These are phyloP conservation scores for Halictus ligatus DNA, from an alignment of 2,888 invertebrate species.

Conservation along the genomic window DNA sequence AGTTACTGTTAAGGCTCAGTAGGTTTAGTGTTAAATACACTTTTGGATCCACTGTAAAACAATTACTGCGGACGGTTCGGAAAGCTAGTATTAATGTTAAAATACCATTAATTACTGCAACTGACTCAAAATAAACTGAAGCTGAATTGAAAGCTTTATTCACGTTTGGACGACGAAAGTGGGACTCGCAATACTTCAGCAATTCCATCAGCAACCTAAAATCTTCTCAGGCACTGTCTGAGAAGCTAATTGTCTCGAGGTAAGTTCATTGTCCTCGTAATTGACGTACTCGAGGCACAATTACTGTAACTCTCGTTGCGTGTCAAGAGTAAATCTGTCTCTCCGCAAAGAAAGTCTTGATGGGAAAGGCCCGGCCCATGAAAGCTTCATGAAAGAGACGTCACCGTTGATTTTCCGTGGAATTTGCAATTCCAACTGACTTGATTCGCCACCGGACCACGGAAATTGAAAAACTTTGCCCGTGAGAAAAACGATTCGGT, in stretches of 20 bases:
- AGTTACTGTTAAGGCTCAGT: no score
- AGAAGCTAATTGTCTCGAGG: background rate
- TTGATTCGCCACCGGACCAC: background rate
- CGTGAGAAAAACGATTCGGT: slow-evolving; percentile 8
- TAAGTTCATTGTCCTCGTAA: slow-evolving; percentile 48
- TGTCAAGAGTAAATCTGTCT: background rate
- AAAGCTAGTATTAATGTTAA: no score
- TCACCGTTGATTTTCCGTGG: slow-evolving; percentile 5
- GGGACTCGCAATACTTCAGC: background rate
- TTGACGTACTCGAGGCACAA: slow-evolving; percentile 35
- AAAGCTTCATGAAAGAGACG: background rate
- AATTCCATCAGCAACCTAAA: background rate
- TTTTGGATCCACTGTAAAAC: no score
- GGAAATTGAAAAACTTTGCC: slow-evolving; percentile 28
- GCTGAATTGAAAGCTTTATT: background rate
- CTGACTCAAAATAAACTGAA: no score
- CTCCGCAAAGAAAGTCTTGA: background rate
- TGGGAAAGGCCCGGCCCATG: background rate
- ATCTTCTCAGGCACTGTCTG: background rate
- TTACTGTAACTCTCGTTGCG: slow-evolving; percentile 27
- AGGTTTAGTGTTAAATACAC: no score
- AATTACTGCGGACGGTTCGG: no score
- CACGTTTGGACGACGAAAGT: background rate
- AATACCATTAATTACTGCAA: no score
- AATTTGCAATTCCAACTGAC: slow-evolving; percentile 13